Evolutionary conservation across 1,140 invertebrate genomes (phyloP).

Genomic region (Cydia splendana): DNA sequence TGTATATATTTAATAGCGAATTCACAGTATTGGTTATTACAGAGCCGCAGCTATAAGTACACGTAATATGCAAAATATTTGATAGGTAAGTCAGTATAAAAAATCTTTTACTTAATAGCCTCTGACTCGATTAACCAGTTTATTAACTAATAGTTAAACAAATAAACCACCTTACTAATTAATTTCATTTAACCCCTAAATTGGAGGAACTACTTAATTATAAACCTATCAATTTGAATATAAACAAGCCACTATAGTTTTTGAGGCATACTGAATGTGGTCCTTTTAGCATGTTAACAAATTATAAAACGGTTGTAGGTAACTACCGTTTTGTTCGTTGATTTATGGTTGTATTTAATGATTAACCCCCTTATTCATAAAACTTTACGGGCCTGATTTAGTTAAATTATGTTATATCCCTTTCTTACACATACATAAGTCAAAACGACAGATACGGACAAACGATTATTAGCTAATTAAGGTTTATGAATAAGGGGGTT

Average conservation of each 20-base stretch:
- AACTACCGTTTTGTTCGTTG: no score
- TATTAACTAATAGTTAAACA: background rate
- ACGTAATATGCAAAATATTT: background rate
- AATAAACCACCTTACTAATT: background rate
- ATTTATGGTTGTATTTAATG: no score
- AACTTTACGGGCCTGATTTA: no score
- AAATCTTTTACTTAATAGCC: background rate
- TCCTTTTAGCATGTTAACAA: no score
- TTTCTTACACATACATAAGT: no score
- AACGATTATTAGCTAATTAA: no score
- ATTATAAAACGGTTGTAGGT: no score
- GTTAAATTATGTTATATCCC: no score
- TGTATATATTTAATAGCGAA: no score
- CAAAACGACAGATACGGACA: no score
- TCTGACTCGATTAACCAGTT: background rate
- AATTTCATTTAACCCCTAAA: background rate
- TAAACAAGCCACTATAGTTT: background rate
- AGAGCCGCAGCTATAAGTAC: background rate
- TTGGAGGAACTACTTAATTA: background rate
- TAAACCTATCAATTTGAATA: background rate
- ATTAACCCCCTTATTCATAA: no score
- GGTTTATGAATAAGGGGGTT: no score
- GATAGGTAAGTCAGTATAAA: background rate
- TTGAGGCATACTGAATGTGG: background rate
- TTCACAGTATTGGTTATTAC: background rate